These are phyloP conservation scores for Lagocephalus sceleratus DNA, from an alignment of 2,797 vertebrate genomes.

Conservation along the genomic window DNA sequence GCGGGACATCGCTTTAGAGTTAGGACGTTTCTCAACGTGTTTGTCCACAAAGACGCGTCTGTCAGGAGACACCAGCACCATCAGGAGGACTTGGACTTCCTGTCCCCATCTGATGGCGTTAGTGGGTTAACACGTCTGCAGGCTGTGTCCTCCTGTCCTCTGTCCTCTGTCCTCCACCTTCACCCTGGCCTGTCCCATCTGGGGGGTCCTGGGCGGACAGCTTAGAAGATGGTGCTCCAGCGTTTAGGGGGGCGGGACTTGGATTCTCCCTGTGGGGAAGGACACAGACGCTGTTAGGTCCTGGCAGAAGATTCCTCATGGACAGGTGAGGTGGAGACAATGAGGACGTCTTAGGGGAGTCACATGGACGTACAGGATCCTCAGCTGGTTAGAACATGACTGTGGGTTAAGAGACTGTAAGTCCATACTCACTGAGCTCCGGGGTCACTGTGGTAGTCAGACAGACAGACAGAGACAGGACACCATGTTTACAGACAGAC, in stretches of 20 bases:
- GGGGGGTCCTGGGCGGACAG: constrained; percentile 44
- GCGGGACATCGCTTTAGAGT: too few relatives aligned
- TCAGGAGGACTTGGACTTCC: constrained; percentile 22
- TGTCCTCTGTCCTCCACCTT: too few relatives aligned
- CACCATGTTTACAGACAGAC: background rate
- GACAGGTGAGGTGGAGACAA: too few relatives aligned
- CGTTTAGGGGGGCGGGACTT: constrained; percentile 81
- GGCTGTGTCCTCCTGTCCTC: too few relatives aligned
- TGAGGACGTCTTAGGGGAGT: background rate
- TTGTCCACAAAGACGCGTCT: constrained; percentile 24
- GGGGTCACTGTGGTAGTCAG: constrained; percentile 65
- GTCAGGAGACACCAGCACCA: constrained; percentile 53
- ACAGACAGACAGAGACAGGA: constrained; percentile 46
- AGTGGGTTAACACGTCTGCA: constrained; percentile 76
- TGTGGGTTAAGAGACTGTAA: background rate
- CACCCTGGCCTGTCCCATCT: constrained; percentile 42
- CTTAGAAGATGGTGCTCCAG: constrained; percentile 84
- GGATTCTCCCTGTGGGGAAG: constrained; percentile 65
- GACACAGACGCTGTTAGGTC: too few relatives aligned
- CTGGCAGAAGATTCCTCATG: too few relatives aligned
- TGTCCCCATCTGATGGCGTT: constrained; percentile 55
- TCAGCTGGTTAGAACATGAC: background rate
- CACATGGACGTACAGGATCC: background rate
- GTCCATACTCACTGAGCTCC: constrained; percentile 67
- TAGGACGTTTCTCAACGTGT: too few relatives aligned